Conservation (phyloP, 2,888 invertebrate genomes). For the Myathropa florea region DNA sequence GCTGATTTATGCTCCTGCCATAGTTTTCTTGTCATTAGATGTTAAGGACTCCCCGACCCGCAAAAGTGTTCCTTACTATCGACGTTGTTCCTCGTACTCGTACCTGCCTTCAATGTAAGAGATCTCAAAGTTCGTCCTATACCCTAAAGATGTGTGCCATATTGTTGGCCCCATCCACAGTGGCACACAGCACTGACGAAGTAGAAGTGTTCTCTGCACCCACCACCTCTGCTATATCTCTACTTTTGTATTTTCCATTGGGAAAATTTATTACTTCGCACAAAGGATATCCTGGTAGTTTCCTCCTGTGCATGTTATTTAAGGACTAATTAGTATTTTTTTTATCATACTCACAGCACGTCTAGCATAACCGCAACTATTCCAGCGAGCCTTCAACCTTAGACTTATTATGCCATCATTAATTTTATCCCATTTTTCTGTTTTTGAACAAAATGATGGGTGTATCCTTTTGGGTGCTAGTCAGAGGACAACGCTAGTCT, state of each 20-base stretch:
- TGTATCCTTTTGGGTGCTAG: background rate
- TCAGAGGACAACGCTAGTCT: background rate
- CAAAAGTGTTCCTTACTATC: conserved; percentile 16
- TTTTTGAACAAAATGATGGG: conserved; percentile 3
- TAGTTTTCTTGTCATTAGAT: conserved; percentile 63
- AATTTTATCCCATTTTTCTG: conserved; percentile 38
- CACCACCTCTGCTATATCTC: conserved; percentile 2
- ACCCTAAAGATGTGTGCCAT: conserved; percentile 41
- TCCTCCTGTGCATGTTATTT: conserved; percentile 58
- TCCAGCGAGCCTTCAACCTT: conserved; percentile 60
- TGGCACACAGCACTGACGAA: background rate
- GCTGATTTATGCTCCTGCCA: conserved; percentile 61
- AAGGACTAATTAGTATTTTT: conserved; percentile 64
- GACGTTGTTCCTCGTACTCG: conserved; percentile 13
- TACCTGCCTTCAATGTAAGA: conserved; percentile 12
- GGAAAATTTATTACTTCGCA: conserved; percentile 57
- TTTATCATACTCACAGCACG: background rate
- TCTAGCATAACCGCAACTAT: conserved; percentile 44
- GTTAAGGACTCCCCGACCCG: conserved; percentile 18
- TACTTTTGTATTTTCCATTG: conserved; percentile 32
- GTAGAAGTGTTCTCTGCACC: conserved; percentile 41
- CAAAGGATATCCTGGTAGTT: conserved; percentile 67
- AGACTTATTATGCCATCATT: conserved; percentile 56
- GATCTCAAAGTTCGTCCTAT: conserved; percentile 41
- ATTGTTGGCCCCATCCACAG: conserved; percentile 32